Evolutionary conservation across 2,797 vertebrate genomes (phyloP).

Genomic region (Florisuga fusca): DNA sequence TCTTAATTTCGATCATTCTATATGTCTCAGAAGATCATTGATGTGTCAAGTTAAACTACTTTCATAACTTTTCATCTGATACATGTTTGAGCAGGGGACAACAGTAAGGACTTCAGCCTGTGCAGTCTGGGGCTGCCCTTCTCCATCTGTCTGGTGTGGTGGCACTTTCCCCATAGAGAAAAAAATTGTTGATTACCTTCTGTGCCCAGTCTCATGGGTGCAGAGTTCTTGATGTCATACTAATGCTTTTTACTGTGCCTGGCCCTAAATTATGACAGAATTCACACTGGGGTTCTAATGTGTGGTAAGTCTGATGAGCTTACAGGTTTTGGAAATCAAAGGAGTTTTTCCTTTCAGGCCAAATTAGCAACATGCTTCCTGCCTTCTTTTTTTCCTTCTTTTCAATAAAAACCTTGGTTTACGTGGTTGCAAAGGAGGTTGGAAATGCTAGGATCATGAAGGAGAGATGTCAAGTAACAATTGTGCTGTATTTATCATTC

Average conservation of each 20-base stretch:
- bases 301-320: neutral
- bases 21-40: neutral
- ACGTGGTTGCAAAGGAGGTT: neutral
- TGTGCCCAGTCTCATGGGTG: neutral
- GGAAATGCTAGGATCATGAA: neutral
- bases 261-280: neutral
- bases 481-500: neutral
- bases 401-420: neutral
- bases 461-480: neutral
- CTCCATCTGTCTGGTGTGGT: neutral
- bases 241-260: neutral
- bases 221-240: neutral
- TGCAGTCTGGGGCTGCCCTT: neutral
- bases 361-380: neutral
- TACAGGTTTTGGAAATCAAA: neutral
- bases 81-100: neutral
- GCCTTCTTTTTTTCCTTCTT: neutral
- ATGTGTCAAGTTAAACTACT: neutral
- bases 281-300: neutral
- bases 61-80: fast-evolving
- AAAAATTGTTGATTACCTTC: neutral
- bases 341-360: neutral
- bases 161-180: neutral
- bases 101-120: neutral
- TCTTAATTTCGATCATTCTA: neutral